Evolutionary conservation across 2,888 invertebrate species (phyloP).

Genomic region (Latheticus oryzae): DNA sequence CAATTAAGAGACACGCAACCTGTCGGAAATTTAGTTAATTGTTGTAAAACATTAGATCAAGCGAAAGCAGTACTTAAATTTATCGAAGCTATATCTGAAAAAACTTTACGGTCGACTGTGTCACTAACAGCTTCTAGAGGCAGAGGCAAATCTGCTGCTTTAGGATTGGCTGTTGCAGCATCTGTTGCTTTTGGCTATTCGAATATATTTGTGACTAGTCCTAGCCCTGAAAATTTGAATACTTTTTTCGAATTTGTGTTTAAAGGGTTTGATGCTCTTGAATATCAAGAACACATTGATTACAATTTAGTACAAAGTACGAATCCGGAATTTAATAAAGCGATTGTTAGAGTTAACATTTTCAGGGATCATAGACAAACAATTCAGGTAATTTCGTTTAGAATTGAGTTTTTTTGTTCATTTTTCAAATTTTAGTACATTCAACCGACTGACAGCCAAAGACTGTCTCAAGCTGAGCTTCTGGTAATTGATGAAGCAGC

Average conservation of each 20-base stretch:
- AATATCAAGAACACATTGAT: constrained; percentile 96
- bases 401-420: not conserved
- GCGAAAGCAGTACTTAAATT: constrained; percentile 92
- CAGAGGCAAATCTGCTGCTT: constrained; percentile 96
- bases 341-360: constrained; percentile 92
- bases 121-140: constrained; percentile 97
- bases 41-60: constrained; percentile 94
- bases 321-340: constrained; percentile 96
- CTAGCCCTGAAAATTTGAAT: constrained; percentile 97
- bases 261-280: constrained; percentile 93
- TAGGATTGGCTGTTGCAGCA: constrained; percentile 92
- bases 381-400: constrained; percentile 75
- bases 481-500: constrained; percentile 99
- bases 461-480: constrained; percentile 92
- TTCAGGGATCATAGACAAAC: constrained; percentile 92
- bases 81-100: constrained; percentile 95
- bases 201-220: constrained; percentile 97
- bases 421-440: constrained; percentile 79
- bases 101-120: constrained; percentile 87
- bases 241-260: constrained; percentile 97
- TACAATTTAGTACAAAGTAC: constrained; percentile 95
- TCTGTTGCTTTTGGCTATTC: constrained; percentile 85
- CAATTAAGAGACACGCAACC: constrained; percentile 92
- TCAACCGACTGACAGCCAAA: constrained; percentile 89
- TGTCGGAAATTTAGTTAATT: constrained; percentile 86